Base-by-base conservation (phyloP, 2,797 vertebrate genomes). In the Phrynocephalus forsythii region DNA sequence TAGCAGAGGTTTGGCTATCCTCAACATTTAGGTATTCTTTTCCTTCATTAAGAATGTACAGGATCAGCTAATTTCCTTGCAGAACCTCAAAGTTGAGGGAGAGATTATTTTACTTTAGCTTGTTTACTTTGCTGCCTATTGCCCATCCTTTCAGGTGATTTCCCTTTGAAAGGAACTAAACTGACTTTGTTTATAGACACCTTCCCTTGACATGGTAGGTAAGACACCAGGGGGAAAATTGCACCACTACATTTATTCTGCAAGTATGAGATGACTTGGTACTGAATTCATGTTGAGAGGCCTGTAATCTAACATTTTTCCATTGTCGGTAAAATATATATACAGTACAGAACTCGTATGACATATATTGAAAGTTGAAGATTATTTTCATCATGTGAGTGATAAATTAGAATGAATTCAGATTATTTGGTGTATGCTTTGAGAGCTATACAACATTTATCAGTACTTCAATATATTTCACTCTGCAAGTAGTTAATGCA, bases 71-170 rank as follows among this genome's bases (percentile, higher is more conserved):
- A 4, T 68, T 83, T n/a, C 52, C 77, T 75, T 33, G 1, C 15
- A 63, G 69, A 86, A 88, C 20, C 83, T 71, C 79, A 84, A 79
- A 91, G 86, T 87, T 48, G 60, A 44, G 50, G 26, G 30, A 66
- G 82, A 60, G 66, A 84, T 66, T 78, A 28, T 73, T 30, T 82
- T 79, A 24, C 73, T 82, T 48, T 79, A 77, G 85, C 73, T 75
- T 63, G 76, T 90, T 26, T 73, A 44, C 38, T 90, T 48, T 0
- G 20, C 89, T 67, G 82, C 68, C 68, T 75, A 63, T 82, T 90
- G 84, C 50, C 69, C 78, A 71, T 69, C 83, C n/a, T 88, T 85
- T 90, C 88, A 94, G 93, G 93, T 95, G 93, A 66, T 89, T 93
- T 93, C 89, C 69, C 68, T 89, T 91, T 92, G 89, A 68, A 81